Evolutionary conservation across 1,140 invertebrate species (phyloP).

Genomic region (Drosophila pachea): DNA sequence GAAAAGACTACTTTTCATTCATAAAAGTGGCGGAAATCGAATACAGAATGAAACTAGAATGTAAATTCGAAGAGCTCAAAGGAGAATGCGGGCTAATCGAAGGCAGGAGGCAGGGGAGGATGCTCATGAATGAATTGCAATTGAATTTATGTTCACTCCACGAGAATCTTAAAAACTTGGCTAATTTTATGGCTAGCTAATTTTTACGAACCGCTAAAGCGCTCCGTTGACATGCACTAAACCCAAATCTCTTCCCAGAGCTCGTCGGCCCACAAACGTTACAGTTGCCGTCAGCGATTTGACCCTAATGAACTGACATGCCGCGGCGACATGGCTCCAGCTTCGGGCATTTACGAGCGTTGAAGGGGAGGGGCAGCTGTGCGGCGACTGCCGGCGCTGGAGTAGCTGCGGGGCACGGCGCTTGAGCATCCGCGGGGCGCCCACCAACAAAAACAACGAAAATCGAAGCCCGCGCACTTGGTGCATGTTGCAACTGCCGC

Average conservation of each 20-base stretch:
- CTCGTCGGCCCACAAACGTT: slow-evolving; percentile 30
- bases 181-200: slow-evolving; percentile 69
- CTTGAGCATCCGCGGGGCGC: slow-evolving; percentile 65
- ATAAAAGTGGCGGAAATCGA: neutral
- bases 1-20: slow-evolving; percentile 27
- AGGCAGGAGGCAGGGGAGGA: neutral
- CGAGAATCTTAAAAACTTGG: slow-evolving; percentile 21
- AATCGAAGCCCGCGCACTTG: neutral
- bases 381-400: neutral
- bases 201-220: slow-evolving; percentile 69
- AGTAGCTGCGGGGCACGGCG: neutral
- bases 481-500: slow-evolving; percentile 56
- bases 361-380: too few relatives aligned
- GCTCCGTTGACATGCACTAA: slow-evolving; percentile 27
- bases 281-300: slow-evolving; percentile 42
- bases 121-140: slow-evolving; percentile 66
- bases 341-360: neutral
- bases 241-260: slow-evolving; percentile 13
- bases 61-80: slow-evolving; percentile 13
- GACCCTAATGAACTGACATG: slow-evolving; percentile 74
- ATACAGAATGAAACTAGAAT: slow-evolving; percentile 5
- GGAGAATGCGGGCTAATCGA: slow-evolving; percentile 14
- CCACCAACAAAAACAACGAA: slow-evolving; percentile 26
- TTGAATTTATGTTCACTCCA: slow-evolving; percentile 62
- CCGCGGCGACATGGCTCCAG: slow-evolving; percentile 35